Evolutionary conservation across 2,888 invertebrate genomes (phyloP).

Genomic region (Drosophila ezoana): DNA sequence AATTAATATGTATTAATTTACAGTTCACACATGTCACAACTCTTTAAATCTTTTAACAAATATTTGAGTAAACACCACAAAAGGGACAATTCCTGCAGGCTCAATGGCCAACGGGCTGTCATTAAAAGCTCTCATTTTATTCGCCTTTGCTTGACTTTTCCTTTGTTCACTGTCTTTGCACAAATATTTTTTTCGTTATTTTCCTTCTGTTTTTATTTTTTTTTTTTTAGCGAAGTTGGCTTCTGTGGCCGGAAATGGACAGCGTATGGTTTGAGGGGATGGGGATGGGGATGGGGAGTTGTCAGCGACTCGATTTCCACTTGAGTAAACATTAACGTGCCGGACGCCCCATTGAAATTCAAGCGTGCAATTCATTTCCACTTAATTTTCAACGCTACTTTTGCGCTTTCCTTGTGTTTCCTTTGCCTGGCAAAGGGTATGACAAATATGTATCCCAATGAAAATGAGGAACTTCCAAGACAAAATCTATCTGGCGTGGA

Average conservation of each 20-base stretch:
- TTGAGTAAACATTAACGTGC: conserved; percentile 81
- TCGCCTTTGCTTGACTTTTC: conserved; percentile 15
- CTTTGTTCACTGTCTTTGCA: conserved; percentile 45
- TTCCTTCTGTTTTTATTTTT: conserved; percentile 11
- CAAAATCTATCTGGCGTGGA: no score
- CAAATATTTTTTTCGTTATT: conserved; percentile 59
- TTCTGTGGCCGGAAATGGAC: conserved; percentile 68
- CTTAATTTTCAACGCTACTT: conserved; percentile 78
- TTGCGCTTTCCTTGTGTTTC: conserved; percentile 36
- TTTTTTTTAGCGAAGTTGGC: conserved; percentile 30
- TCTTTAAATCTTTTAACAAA: no score
- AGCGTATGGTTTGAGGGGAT: conserved; percentile 27
- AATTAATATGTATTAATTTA: not conserved
- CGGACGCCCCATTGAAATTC: conserved; percentile 80
- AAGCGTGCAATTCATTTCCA: conserved; percentile 82
- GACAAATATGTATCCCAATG: not conserved
- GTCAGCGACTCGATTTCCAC: conserved; percentile 80
- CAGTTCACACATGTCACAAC: not conserved
- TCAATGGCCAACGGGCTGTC: not conserved
- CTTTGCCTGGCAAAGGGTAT: conserved; percentile 7
- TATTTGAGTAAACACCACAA: not conserved
- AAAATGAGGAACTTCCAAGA: not conserved
- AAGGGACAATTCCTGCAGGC: not conserved
- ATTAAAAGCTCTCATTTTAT: conserved; percentile 27
- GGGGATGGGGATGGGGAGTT: not conserved